These are phyloP conservation scores for Bombus sylvicola DNA, from an alignment of 1,140 invertebrate species.

Conservation along the genomic window DNA sequence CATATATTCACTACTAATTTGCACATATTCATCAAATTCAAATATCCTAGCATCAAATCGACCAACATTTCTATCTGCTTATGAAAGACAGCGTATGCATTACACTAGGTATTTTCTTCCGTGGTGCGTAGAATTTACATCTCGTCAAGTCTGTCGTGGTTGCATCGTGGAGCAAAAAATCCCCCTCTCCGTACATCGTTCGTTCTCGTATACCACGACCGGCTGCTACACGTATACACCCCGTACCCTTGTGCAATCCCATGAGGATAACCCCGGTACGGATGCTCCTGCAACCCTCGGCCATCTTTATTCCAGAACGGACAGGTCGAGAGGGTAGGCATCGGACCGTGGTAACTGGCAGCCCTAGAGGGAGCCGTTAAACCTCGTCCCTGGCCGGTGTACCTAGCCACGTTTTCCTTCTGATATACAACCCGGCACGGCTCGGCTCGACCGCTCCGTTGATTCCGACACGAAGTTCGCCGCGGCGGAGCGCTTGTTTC, in stretches of 20 bases:
- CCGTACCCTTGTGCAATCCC: slow-evolving; percentile 64
- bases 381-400: slow-evolving; percentile 72
- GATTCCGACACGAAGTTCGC: slow-evolving; percentile 71
- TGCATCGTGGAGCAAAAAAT: slow-evolving; percentile 16
- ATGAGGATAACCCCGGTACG: slow-evolving; percentile 69
- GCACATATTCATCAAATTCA: neutral
- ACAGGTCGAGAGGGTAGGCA: slow-evolving; percentile 82
- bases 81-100: neutral
- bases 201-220: slow-evolving; percentile 18
- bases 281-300: slow-evolving; percentile 71
- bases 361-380: slow-evolving; percentile 82
- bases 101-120: slow-evolving; percentile 40
- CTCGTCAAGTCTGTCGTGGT: slow-evolving; percentile 54
- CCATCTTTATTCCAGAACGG: slow-evolving; percentile 81
- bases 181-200: neutral
- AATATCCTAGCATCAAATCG: neutral
- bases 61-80: neutral
- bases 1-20: neutral
- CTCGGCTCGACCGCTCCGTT: slow-evolving; percentile 69
- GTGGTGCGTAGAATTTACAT: slow-evolving; percentile 56
- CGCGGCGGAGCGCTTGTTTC: slow-evolving; percentile 57
- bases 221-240: slow-evolving; percentile 2
- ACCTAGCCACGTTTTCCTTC: slow-evolving; percentile 66
- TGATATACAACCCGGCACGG: slow-evolving; percentile 78
- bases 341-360: slow-evolving; percentile 82